These are phyloP conservation scores for Laticauda colubrina DNA, from an alignment of 2,113 vertebrate genomes.

Conservation along the genomic window DNA sequence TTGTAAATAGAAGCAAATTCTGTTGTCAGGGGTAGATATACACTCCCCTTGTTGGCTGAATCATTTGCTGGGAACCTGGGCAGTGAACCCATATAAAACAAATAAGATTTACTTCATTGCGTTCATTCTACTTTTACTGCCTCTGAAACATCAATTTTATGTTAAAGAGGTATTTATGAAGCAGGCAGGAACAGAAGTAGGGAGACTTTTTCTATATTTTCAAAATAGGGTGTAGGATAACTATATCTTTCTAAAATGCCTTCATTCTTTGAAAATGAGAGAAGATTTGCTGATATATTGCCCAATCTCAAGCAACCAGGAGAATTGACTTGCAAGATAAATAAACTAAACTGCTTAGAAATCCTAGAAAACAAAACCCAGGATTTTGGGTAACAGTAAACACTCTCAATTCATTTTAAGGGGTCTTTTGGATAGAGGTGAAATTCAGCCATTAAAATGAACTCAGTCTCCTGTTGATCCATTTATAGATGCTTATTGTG, in stretches of 20 bases:
- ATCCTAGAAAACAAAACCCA: not conserved
- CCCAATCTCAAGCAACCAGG: not conserved
- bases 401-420: not conserved
- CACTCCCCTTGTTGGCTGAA: not conserved
- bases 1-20: slow-evolving; percentile 20
- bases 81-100: not conserved
- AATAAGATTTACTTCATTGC: not conserved
- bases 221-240: not conserved
- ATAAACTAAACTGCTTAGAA: not conserved
- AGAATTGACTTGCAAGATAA: not conserved
- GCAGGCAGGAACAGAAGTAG: not conserved
- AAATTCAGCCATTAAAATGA: not conserved
- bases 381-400: not conserved
- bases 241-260: not conserved
- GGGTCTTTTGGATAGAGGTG: not conserved
- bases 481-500: not conserved
- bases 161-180: not conserved
- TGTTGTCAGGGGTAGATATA: not conserved
- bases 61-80: not conserved
- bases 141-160: not conserved
- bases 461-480: not conserved
- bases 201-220: not conserved
- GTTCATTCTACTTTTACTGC: not conserved
- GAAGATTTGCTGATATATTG: not conserved
- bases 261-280: not conserved